A percentile compares a stretch with the other conserved stretches of the same genome.
These are phyloP conservation scores for Ictalurus furcatus DNA, from an alignment of 2,113 vertebrate genomes.

Conservation along the genomic window DNA sequence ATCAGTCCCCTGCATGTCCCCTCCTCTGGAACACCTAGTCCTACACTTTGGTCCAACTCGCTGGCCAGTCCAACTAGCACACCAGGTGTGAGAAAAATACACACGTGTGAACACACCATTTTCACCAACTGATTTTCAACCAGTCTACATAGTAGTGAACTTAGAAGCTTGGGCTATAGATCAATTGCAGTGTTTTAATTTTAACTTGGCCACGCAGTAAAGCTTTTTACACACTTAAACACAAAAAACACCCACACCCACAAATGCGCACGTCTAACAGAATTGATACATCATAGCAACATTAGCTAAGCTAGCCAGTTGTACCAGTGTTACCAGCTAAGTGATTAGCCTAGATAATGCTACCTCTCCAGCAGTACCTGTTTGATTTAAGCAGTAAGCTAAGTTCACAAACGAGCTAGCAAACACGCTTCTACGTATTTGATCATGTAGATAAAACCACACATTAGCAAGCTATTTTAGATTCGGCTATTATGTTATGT, in stretches of 20 bases:
- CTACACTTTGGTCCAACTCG: conserved; percentile 87
- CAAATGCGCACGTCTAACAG: not conserved
- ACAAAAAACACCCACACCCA: not conserved
- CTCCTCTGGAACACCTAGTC: conserved; percentile 81
- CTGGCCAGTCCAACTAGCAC: conserved; percentile 75
- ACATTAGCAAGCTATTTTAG: not conserved
- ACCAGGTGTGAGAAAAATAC: conserved; percentile 72
- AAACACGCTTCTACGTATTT: not conserved
- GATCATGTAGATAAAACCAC: not conserved
- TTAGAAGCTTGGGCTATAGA: not conserved
- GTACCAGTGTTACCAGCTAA: not conserved
- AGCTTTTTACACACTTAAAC: not conserved
- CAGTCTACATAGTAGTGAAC: not conserved
- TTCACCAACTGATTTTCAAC: not conserved
- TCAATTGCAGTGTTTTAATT: not conserved
- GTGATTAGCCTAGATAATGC: not conserved
- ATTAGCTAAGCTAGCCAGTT: not conserved
- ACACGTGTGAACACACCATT: not conserved
- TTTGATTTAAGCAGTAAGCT: not conserved
- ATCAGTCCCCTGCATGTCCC: conserved; percentile 88
- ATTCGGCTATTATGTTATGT: not conserved
- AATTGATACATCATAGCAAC: not conserved
- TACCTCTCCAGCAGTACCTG: too few relatives aligned
- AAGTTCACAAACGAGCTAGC: not conserved
- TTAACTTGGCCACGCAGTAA: not conserved